phyloP scores from a whole-genome alignment of 2,888 invertebrate species.

The Nyleta sp. region DNA sequence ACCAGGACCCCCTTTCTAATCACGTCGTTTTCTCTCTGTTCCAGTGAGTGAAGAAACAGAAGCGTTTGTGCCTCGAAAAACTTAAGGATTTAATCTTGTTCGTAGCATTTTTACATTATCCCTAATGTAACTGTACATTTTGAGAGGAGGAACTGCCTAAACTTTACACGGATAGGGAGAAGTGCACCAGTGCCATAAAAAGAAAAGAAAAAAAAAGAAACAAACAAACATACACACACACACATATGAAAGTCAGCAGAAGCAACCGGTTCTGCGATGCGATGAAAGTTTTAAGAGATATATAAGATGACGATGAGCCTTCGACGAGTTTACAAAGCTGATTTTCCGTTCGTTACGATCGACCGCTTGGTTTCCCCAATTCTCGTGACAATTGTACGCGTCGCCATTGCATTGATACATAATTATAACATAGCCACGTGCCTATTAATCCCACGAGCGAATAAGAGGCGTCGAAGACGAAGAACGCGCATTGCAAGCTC shows the following conservation, averaged over 20 bases:
- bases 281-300: conserved; percentile 54
- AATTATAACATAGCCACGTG: conserved; percentile 56
- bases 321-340: conserved; percentile 32
- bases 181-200: conserved; percentile 61
- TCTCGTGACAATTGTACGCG: conserved; percentile 5
- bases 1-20: neutral
- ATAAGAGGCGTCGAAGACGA: conserved; percentile 25
- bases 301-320: conserved; percentile 49
- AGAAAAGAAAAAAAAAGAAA: neutral
- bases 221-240: too few relatives aligned
- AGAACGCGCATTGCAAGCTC: conserved; percentile 55
- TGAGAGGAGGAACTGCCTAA: conserved; percentile 48
- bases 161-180: conserved; percentile 39
- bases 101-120: conserved; percentile 62
- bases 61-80: conserved; percentile 67
- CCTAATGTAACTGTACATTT: conserved; percentile 46
- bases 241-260: conserved; percentile 58
- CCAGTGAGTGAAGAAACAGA: conserved; percentile 54
- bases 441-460: conserved; percentile 52
- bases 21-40: conserved; percentile 27
- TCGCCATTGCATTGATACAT: conserved; percentile 34
- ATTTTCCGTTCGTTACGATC: neutral
- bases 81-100: conserved; percentile 62
- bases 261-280: conserved; percentile 25
- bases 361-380: neutral